Evolutionary conservation across 2,113 vertebrate species (phyloP), one percentile per base, ranked within the genome.

Genomic region (Bufo gargarizans): DNA sequence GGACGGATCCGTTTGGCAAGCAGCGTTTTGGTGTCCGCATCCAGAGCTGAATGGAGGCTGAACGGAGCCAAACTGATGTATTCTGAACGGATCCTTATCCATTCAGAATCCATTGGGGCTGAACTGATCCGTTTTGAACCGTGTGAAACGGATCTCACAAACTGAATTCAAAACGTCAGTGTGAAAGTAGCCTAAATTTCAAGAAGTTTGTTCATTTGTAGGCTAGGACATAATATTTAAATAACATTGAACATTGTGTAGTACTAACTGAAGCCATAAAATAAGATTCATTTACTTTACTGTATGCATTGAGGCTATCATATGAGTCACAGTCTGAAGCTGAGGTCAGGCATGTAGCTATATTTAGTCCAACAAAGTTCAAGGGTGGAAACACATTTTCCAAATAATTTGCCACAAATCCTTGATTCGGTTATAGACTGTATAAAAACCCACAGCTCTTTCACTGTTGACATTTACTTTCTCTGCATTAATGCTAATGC

Each of bases 391-490:
- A 77, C 91, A 84, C 92, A 92, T 92, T 79, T 90, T 89, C 90
- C 84, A 85, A 89, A 87, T 91, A 87, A 88, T 86, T 89, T 92
- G 90, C 90, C 80, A 89, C 87, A 89, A 90, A 91, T 72, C 20
- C 69, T 82, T 90, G 65, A 91, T 88, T 87, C 91, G 59, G 88
- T 89, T 88, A 78, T 86, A 86, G 88, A 86, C 82, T 88, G 58
- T 47, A 61, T 87, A 90, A 91, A 76, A 90, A 91, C 88, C 87
- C 72, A 85, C 85, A 90, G 76, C 11, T 86, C 63, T 86, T 92
- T 91, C 89, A 90, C 84, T 90, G 84, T 88, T 90, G 90, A 92
- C 79, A 82, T 90, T 91, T 91, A 91, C 69, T 84, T 89, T 19
- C 8, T 43, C 58, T 22, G 22, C 81, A 76, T 19, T 71, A 59